Percentiles rank a stretch among this genome's conserved stretches.
These are phyloP conservation scores for Aphelinus certus DNA, from an alignment of 1,140 invertebrate genomes.

Conservation along the genomic window DNA sequence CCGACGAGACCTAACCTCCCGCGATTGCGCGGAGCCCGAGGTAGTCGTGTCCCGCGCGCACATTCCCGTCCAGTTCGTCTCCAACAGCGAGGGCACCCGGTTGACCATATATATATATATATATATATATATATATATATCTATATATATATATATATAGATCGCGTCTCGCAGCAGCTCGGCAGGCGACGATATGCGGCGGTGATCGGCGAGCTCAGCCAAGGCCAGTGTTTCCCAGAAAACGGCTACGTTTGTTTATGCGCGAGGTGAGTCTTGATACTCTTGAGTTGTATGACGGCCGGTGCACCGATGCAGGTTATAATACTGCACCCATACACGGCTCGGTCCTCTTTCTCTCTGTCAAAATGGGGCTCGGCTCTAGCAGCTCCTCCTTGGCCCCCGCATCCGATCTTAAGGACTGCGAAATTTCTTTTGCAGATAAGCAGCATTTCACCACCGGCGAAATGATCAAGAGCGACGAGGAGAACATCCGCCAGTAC, in stretches of 20 bases:
- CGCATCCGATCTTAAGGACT: too few species aligned
- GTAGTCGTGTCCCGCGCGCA: too few species aligned
- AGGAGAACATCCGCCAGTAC: slow-evolving; percentile 49
- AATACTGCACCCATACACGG: too few species aligned
- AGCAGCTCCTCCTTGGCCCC: too few species aligned
- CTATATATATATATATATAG: neutral
- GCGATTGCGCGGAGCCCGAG: neutral
- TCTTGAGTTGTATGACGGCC: too few species aligned
- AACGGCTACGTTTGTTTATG: neutral
- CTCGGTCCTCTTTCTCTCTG: too few species aligned
- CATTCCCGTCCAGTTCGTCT: too few species aligned
- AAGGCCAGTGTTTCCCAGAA: too few species aligned
- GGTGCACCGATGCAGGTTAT: too few species aligned
- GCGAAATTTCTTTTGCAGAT: too few species aligned
- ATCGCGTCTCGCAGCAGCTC: neutral
- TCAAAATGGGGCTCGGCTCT: too few species aligned
- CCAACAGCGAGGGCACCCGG: neutral
- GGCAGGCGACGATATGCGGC: neutral
- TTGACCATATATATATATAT: neutral
- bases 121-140: neutral
- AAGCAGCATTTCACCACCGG: neutral
- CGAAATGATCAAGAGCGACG: slow-evolving; percentile 55
- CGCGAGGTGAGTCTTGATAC: slow-evolving; percentile 16
- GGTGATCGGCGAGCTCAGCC: too few species aligned
- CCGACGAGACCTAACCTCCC: slow-evolving; percentile 10